Evolutionary conservation across 2,797 vertebrate genomes (phyloP), one percentile per base, ranked within the genome.

Genomic region (Syngnathus acus): DNA sequence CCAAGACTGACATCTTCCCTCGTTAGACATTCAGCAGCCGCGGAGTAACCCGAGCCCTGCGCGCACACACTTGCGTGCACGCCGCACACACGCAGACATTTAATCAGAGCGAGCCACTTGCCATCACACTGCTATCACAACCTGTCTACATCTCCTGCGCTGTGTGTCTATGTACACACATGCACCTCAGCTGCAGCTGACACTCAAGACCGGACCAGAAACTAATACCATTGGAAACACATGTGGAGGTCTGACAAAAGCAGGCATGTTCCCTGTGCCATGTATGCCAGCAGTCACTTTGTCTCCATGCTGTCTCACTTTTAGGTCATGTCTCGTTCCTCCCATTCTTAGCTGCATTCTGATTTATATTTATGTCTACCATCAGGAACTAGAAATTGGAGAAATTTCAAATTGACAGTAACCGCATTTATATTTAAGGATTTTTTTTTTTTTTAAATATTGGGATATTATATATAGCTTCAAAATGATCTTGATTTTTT

Each of bases 141-240:
- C 71, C 73, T 68, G 74, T 82, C 68, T 74, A 42, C 21, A 62
- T 47, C 39, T 63, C 45, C 37, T 26, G 13, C 32, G 7, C 16
- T 38, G 61, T 70, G 6, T 72, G 74, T 80, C 54, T 73, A 48
- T 71, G 72, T 71, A 72, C 68, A 45, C 68, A 69, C 65, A 66
- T 32, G 59, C 7, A n/a, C 71, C 68, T 81, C 72, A 71, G 74
- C 72, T 81, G 78, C 62, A 72, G 77, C 69, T 57, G 62, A 82
- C 73, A 77, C 71, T 80, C 67, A 67, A 53, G 60, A 79, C 75
- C 68, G 72, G 76, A 72, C 65, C 38, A 66, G 78, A 76, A 78
- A 80, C 77, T 80, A 88, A 89, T 75, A 68, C 70, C 83, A 90
- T 88, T 90, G 78, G 78, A 90, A 90, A 90, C 88, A 90, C 69